phyloP scores from a whole-genome alignment of 2,797 vertebrate species.

The Phalloptychus januarius region DNA sequence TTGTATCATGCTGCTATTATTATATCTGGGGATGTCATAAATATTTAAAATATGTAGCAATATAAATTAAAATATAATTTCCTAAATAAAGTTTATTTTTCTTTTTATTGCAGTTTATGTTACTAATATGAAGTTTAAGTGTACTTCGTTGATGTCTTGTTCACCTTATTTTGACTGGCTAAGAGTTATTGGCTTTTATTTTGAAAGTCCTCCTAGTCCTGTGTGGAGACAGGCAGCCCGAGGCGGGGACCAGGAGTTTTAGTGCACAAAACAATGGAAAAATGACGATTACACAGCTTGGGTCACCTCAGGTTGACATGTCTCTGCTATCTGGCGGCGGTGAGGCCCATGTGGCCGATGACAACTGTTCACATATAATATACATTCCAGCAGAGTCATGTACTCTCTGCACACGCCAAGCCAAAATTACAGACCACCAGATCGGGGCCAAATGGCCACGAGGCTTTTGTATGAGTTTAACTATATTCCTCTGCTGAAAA shows the following conservation, averaged over 20 bases:
- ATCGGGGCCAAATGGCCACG: conserved; percentile 55
- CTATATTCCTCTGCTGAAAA: conserved; percentile 52
- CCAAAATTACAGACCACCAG: conserved; percentile 48
- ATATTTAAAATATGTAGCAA: background rate
- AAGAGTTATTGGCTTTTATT: conserved; percentile 49
- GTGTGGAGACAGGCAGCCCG: background rate
- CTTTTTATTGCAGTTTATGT: background rate
- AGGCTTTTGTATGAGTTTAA: conserved; percentile 58
- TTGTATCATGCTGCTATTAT: background rate
- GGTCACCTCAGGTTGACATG: conserved; percentile 15
- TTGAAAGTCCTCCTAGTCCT: conserved; percentile 47
- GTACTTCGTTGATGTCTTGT: background rate
- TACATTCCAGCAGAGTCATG: conserved; percentile 40
- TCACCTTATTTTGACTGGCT: conserved; percentile 54
- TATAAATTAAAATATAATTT: background rate
- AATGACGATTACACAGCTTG: conserved; percentile 6
- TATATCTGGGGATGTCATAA: background rate
- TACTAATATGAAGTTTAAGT: background rate
- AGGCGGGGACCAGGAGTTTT: background rate
- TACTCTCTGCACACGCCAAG: conserved; percentile 33
- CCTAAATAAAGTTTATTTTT: background rate
- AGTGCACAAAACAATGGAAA: background rate
- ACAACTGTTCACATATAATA: conserved; percentile 38
- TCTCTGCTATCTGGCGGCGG: conserved; percentile 19
- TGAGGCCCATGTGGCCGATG: conserved; percentile 25